Conservation (phyloP, 2,113 vertebrate species). For the Trogon melanurus region DNA sequence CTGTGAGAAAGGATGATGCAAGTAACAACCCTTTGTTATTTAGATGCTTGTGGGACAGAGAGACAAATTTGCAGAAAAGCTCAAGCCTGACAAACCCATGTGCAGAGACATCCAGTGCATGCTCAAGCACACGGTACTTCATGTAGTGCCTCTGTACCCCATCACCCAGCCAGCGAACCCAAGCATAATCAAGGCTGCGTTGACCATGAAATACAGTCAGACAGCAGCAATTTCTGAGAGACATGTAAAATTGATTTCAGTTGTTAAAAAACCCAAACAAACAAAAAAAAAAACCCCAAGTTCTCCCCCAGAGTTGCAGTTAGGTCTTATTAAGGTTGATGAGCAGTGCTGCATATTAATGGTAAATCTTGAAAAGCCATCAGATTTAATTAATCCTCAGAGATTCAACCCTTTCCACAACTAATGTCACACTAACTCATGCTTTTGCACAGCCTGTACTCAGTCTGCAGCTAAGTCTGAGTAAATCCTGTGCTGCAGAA, state of each 20-base stretch:
- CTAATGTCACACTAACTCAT: not conserved
- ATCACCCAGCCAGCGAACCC: rapidly evolving
- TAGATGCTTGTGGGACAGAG: not conserved
- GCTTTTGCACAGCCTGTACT: not conserved
- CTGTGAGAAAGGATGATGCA: not conserved
- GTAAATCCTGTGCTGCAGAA: not conserved
- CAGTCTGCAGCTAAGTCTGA: not conserved
- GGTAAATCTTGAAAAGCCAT: not conserved
- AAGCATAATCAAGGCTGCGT: not conserved
- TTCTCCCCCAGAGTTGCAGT: not conserved
- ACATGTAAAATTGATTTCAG: not conserved
- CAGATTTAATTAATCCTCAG: not conserved
- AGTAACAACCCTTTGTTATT: not conserved
- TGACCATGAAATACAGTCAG: not conserved
- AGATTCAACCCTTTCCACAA: not conserved
- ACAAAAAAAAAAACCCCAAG: rapidly evolving
- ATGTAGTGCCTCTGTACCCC: rapidly evolving
- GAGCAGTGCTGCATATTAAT: not conserved
- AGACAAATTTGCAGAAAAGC: not conserved
- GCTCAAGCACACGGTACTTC: rapidly evolving
- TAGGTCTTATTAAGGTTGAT: not conserved
- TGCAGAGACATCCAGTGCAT: rapidly evolving
- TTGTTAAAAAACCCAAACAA: not conserved
- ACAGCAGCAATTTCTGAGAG: not conserved
- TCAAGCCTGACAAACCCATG: rapidly evolving